Evolutionary conservation across 2,113 vertebrate species (phyloP).

Genomic region (Upupa epops): DNA sequence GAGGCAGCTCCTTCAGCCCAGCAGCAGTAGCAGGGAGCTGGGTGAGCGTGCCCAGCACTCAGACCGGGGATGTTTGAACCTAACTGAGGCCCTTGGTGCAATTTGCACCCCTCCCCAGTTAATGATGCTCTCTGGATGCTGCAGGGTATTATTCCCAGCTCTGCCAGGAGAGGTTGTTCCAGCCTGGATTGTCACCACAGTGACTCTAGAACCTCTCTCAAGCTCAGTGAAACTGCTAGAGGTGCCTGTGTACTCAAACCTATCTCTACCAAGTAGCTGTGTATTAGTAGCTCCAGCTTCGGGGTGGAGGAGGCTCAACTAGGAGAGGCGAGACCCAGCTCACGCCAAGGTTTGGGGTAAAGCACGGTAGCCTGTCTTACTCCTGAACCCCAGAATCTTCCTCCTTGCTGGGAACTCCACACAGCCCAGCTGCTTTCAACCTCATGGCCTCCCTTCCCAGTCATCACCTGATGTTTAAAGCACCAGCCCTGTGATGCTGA

Average conservation of each 20-base stretch:
- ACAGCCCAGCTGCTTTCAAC: conserved; percentile 1
- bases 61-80: background rate
- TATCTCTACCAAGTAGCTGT: background rate
- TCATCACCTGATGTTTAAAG: conserved; percentile 16
- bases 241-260: background rate
- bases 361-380: accelerated
- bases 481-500: background rate
- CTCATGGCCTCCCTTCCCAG: background rate
- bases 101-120: background rate
- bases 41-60: accelerated
- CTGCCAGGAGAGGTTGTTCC: accelerated
- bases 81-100: background rate
- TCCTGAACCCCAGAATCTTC: background rate
- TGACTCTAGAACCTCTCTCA: background rate
- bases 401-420: background rate
- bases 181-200: background rate
- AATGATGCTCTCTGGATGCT: accelerated
- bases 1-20: background rate
- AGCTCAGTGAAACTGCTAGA: background rate
- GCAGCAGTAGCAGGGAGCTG: background rate
- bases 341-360: background rate
- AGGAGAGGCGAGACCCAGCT: background rate
- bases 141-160: background rate
- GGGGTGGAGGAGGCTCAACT: background rate
- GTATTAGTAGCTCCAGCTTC: background rate